A percentile compares a stretch with the other conserved stretches of the same genome.
Conservation (phyloP, 2,888 invertebrate genomes). For the Chrysotoxum bicinctum region DNA sequence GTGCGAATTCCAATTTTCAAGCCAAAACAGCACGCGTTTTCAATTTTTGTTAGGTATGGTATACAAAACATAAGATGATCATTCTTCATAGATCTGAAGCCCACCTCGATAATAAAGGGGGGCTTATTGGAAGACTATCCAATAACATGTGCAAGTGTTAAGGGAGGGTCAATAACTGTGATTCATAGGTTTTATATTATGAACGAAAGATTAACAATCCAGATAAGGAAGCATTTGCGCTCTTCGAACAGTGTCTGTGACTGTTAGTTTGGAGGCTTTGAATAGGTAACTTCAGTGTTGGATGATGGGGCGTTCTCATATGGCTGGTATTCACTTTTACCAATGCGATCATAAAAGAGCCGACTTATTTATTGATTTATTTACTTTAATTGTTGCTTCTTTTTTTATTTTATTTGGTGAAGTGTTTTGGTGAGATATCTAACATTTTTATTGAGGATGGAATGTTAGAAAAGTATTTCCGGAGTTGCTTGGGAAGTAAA, state of each 20-base stretch:
- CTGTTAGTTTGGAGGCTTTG: constrained; percentile 29
- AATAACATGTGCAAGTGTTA: constrained; percentile 1
- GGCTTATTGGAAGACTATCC: not conserved
- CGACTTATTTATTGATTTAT: constrained; percentile 50
- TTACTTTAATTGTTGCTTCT: constrained; percentile 25
- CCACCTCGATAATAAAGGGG: not conserved
- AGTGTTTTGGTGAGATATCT: not conserved
- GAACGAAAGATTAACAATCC: constrained; percentile 46
- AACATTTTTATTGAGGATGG: not conserved
- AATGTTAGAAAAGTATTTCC: not conserved
- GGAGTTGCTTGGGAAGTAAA: not conserved
- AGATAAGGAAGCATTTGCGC: constrained; percentile 55
- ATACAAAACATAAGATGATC: not conserved
- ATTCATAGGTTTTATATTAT: constrained; percentile 35
- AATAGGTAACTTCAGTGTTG: constrained; percentile 10
- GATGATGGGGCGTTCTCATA: constrained; percentile 17
- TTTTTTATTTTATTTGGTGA: not conserved
- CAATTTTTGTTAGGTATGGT: not conserved
- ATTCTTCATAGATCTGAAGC: constrained; percentile 6
- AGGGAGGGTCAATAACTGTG: constrained; percentile 63
- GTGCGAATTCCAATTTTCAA: not conserved
- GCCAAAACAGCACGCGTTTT: constrained; percentile 6
- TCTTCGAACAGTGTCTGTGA: constrained; percentile 27
- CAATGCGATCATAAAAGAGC: constrained; percentile 26
- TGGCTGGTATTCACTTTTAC: constrained; percentile 20